These are phyloP conservation scores for Catharus bicknelli DNA, from an alignment of 2,113 vertebrate species.

Conservation along the genomic window DNA sequence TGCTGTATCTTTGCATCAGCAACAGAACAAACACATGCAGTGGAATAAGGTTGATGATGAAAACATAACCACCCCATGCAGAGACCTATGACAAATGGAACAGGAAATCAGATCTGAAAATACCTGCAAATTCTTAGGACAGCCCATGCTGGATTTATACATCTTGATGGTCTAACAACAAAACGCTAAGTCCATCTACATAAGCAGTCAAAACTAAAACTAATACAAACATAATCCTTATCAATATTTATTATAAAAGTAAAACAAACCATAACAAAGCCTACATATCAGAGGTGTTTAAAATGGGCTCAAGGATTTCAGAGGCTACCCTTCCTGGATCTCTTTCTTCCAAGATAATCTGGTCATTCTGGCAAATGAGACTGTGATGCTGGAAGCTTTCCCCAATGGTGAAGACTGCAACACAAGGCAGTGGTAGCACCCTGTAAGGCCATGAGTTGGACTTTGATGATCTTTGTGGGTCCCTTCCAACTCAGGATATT, in stretches of 20 bases:
- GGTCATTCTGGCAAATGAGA: neutral
- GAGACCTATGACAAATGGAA: slow-evolving; percentile 84
- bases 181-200: neutral
- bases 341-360: neutral
- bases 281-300: neutral
- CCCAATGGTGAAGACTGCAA: neutral
- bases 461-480: neutral
- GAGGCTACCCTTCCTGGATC: neutral
- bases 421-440: neutral
- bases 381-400: neutral
- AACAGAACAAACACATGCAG: slow-evolving; percentile 96
- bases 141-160: neutral
- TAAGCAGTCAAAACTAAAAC: neutral
- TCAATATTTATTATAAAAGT: neutral
- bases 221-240: neutral
- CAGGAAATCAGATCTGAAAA: neutral
- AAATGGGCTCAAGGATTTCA: neutral
- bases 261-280: neutral
- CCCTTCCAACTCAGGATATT: neutral
- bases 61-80: slow-evolving; percentile 98
- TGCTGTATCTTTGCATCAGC: slow-evolving; percentile 97
- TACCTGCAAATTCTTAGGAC: neutral
- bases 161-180: neutral
- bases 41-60: slow-evolving; percentile 98
- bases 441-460: neutral